phyloP scores from a whole-genome alignment of 2,888 invertebrate genomes.

The Lasius fuliginosus region DNA sequence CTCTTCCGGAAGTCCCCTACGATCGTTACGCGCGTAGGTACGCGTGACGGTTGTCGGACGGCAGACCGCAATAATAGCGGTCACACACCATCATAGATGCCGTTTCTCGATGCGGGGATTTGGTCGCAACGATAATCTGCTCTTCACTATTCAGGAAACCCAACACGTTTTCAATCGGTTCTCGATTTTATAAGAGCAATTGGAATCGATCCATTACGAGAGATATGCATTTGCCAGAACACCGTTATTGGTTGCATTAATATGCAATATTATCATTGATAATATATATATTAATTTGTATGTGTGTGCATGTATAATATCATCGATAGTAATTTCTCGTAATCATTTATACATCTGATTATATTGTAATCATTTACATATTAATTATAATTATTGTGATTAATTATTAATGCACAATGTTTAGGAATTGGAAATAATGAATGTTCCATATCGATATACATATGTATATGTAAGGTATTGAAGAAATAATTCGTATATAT shows the following conservation, averaged over 20 bases:
- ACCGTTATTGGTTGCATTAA: neutral
- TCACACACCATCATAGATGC: conserved; percentile 45
- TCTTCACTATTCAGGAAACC: conserved; percentile 14
- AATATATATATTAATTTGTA: neutral
- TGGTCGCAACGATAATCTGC: conserved; percentile 18
- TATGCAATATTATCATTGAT: conserved; percentile 9
- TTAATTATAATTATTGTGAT: neutral
- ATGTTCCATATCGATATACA: neutral
- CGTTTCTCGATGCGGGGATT: conserved; percentile 21
- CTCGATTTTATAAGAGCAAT: conserved; percentile 51
- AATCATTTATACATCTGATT: conserved; percentile 34
- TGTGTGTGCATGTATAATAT: neutral
- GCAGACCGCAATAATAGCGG: conserved; percentile 52
- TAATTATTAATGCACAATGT: conserved; percentile 4
- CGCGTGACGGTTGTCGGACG: conserved; percentile 40
- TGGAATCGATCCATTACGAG: conserved; percentile 51
- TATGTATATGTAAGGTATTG: neutral
- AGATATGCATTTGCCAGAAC: neutral
- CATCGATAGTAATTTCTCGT: conserved; percentile 15
- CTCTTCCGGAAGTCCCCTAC: conserved; percentile 68
- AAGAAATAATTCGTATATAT: neutral
- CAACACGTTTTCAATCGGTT: conserved; percentile 52
- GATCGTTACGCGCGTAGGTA: conserved; percentile 57
- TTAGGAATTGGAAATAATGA: conserved; percentile 13
- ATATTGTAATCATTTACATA: conserved; percentile 35